These are phyloP conservation scores for Orthosia cruda DNA, from an alignment of 2,888 invertebrate species.

Conservation along the genomic window DNA sequence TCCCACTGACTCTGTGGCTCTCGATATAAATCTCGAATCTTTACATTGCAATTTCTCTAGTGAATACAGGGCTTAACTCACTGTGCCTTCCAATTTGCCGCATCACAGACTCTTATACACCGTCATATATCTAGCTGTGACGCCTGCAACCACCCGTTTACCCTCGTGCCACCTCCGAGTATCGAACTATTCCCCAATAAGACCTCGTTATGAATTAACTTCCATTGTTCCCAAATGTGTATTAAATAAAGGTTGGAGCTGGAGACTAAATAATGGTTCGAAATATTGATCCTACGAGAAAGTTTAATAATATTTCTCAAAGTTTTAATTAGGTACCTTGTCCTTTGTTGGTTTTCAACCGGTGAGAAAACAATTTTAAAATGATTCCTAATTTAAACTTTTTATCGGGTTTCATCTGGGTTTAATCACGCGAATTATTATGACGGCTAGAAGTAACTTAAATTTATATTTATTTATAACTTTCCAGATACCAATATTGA, in stretches of 20 bases:
- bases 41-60: conserved; percentile 55
- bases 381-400: conserved; percentile 71
- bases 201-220: conserved; percentile 40
- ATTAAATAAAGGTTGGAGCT: conserved; percentile 35
- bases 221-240: conserved; percentile 42
- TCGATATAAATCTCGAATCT: conserved; percentile 48
- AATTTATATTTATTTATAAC: conserved; percentile 7
- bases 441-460: not conserved
- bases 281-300: conserved; percentile 60
- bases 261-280: conserved; percentile 43
- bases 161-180: conserved; percentile 22
- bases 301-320: conserved; percentile 70
- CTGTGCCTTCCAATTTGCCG: conserved; percentile 77
- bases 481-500: not conserved
- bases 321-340: conserved; percentile 74
- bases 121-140: conserved; percentile 45
- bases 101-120: conserved; percentile 70
- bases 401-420: conserved; percentile 60
- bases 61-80: conserved; percentile 64
- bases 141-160: conserved; percentile 8
- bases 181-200: conserved; percentile 35
- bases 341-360: conserved; percentile 67
- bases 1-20: not conserved
- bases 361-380: conserved; percentile 65
- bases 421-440: conserved; percentile 54